These are phyloP conservation scores for Magallana angulata DNA, from an alignment of 1,140 invertebrate genomes.

Conservation along the genomic window DNA sequence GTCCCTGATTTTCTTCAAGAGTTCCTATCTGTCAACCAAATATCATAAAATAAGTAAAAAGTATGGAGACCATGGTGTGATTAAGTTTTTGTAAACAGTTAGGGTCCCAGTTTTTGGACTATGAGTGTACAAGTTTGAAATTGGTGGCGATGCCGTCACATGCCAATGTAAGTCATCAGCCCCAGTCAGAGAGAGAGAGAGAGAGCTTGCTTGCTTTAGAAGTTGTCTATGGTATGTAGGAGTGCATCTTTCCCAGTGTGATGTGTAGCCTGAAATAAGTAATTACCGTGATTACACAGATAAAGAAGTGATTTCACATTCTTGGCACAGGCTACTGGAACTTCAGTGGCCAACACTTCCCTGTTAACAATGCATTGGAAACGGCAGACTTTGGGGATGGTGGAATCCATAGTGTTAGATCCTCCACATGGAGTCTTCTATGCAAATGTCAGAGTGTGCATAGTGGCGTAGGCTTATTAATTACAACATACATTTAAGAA, in stretches of 20 bases:
- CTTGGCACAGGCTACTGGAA: not conserved
- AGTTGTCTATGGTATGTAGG: conserved; percentile 16
- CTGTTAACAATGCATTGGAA: conserved; percentile 17
- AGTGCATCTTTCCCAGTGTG: conserved; percentile 9
- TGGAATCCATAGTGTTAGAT: not conserved
- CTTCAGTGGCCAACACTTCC: conserved; percentile 2
- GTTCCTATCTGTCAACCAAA: no score
- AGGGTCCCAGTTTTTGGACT: no score
- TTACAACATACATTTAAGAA: no score
- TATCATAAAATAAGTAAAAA: no score
- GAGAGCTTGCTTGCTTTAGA: not conserved
- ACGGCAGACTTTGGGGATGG: not conserved
- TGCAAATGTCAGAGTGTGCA: not conserved
- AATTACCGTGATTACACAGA: conserved; percentile 27
- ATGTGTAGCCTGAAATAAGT: conserved; percentile 14
- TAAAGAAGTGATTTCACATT: conserved; percentile 30
- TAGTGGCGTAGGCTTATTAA: no score
- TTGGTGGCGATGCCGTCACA: not conserved
- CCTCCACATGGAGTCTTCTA: not conserved
- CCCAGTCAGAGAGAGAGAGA: no score
- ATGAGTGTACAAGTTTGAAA: no score
- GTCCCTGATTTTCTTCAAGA: no score
- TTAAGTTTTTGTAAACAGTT: no score
- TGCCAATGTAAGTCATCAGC: not conserved
- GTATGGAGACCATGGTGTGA: no score